Evolutionary conservation across 2,113 vertebrate species (phyloP).

Genomic region (Oncorhynchus gorbuscha): DNA sequence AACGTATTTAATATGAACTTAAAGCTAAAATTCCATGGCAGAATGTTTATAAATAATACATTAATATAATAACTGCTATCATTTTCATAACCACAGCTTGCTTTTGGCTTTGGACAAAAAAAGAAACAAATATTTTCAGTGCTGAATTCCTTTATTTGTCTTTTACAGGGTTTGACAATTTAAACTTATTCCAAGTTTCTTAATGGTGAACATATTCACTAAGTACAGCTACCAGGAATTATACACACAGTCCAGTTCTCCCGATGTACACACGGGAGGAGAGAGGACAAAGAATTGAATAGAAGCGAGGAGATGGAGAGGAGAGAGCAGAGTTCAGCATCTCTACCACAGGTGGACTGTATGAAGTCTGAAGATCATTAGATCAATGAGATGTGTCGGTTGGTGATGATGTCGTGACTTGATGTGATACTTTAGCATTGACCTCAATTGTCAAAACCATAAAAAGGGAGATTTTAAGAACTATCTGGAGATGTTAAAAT

Average conservation of each 20-base stretch:
- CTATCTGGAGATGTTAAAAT: neutral
- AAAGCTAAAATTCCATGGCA: no score
- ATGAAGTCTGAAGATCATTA: neutral
- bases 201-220: constrained; percentile 84
- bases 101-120: neutral
- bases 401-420: constrained; percentile 34
- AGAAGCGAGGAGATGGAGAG: neutral
- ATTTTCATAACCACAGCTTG: no score
- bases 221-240: constrained; percentile 85
- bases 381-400: constrained; percentile 38
- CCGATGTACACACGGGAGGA: constrained; percentile 57
- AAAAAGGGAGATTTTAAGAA: neutral
- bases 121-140: constrained; percentile 27
- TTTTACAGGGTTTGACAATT: constrained; percentile 81
- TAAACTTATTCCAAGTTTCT: constrained; percentile 82
- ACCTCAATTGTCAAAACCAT: constrained; percentile 11
- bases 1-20: no score
- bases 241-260: constrained; percentile 73
- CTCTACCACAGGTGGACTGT: constrained; percentile 35
- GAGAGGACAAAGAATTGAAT: constrained; percentile 22
- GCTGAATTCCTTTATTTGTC: constrained; percentile 84
- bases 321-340: constrained; percentile 29
- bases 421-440: constrained; percentile 51
- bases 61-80: no score
- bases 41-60: no score